A percentile compares a stretch with the other conserved stretches of the same genome.
Conservation (phyloP, 2,797 vertebrate species). For the Pantherophis alleghaniensis region DNA sequence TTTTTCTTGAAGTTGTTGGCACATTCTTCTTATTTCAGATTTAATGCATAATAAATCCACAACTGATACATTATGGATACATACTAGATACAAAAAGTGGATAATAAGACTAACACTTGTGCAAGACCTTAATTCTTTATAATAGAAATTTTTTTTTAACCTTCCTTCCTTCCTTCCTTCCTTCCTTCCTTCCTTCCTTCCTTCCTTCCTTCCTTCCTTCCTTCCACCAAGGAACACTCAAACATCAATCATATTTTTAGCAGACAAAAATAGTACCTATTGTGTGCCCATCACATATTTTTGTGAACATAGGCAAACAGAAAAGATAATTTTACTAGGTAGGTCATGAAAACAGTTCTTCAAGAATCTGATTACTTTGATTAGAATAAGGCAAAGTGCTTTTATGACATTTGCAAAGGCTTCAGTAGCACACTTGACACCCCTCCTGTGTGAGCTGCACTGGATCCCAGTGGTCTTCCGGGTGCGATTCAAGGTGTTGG, state of each 20-base stretch:
- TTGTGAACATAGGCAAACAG: neutral
- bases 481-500: no score
- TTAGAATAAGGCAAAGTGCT: neutral
- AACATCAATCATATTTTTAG: neutral
- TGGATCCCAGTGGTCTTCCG: no score
- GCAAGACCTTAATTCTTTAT: neutral
- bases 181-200: neutral
- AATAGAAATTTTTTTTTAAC: neutral
- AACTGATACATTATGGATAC: neutral
- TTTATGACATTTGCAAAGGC: slow-evolving; percentile 15
- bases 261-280: slow-evolving; percentile 35
- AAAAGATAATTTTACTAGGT: neutral
- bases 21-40: neutral
- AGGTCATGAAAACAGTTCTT: neutral
- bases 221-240: neutral
- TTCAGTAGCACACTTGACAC: neutral
- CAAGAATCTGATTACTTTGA: neutral
- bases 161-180: neutral
- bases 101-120: neutral
- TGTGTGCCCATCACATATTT: slow-evolving; percentile 2
- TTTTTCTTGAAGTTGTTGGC: neutral
- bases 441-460: no score
- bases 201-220: neutral
- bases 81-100: neutral
- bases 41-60: neutral